phyloP scores from a whole-genome alignment of 2,797 vertebrate species.

The Trachurus trachurus region DNA sequence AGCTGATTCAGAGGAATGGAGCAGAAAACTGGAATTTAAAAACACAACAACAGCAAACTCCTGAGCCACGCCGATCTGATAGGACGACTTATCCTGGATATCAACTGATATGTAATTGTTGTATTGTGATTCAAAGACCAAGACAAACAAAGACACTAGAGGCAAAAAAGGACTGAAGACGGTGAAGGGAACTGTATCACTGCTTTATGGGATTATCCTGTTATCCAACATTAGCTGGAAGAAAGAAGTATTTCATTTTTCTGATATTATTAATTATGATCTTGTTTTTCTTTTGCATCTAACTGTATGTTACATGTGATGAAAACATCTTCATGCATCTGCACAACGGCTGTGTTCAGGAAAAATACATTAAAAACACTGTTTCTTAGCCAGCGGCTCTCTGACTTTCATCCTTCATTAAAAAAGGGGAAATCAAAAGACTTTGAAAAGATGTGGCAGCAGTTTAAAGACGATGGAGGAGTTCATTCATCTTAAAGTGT shows the following conservation, averaged over 20 bases:
- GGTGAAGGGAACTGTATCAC: background rate
- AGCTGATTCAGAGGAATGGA: no score
- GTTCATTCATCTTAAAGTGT: background rate
- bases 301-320: background rate
- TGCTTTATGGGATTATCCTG: background rate
- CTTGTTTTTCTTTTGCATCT: background rate
- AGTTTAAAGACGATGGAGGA: background rate
- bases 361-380: background rate
- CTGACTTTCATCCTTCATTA: background rate
- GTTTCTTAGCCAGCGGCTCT: no score
- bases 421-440: background rate
- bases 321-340: background rate
- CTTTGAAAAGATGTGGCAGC: background rate
- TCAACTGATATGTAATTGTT: no score
- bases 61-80: no score
- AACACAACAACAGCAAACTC: no score
- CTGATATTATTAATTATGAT: background rate
- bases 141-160: no score
- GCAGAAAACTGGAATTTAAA: no score
- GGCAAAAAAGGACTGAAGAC: background rate
- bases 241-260: background rate
- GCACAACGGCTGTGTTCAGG: no score
- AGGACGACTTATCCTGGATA: no score
- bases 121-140: no score
- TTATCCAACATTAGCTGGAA: background rate